phyloP scores from a whole-genome alignment of 2,888 invertebrate genomes.

The Anticlea derivata region DNA sequence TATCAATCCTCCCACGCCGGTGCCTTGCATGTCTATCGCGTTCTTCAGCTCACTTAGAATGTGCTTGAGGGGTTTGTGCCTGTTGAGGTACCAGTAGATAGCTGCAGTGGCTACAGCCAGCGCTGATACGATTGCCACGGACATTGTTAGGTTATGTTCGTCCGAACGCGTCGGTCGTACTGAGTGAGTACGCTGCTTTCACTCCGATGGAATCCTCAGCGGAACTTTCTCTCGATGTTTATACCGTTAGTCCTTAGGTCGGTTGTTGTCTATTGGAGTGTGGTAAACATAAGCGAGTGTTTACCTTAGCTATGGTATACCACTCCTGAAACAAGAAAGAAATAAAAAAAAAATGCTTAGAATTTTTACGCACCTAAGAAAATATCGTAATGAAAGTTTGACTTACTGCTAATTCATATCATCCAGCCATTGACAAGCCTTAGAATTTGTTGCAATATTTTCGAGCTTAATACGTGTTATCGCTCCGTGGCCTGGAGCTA shows the following conservation, averaged over 20 bases:
- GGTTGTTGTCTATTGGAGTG: constrained; percentile 35
- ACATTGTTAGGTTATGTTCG: constrained; percentile 72
- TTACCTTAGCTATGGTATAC: too few relatives aligned
- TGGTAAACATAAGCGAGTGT: background rate
- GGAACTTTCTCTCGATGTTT: constrained; percentile 76
- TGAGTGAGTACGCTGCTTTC: constrained; percentile 63
- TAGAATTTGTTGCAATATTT: constrained; percentile 1
- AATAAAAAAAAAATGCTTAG: too few relatives aligned
- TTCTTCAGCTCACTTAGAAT: constrained; percentile 80
- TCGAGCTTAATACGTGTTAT: constrained; percentile 47
- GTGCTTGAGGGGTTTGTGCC: constrained; percentile 80
- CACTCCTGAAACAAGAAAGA: too few relatives aligned
- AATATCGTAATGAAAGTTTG: too few relatives aligned
- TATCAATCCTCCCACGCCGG: constrained; percentile 83
- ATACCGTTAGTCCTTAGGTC: constrained; percentile 70
- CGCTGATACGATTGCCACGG: constrained; percentile 57
- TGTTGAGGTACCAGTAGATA: constrained; percentile 75
- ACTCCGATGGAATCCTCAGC: constrained; percentile 69
- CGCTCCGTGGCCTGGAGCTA: constrained; percentile 43
- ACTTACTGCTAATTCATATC: too few relatives aligned
- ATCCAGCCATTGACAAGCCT: background rate
- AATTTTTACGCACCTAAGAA: too few relatives aligned
- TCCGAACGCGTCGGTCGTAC: constrained; percentile 60
- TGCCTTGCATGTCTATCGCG: constrained; percentile 83
- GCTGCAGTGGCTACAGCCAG: constrained; percentile 55